Percentiles rank a stretch among this genome's conserved stretches.
phyloP scores from a whole-genome alignment of 2,888 invertebrate genomes.

The Himalopsyche tibetana region DNA sequence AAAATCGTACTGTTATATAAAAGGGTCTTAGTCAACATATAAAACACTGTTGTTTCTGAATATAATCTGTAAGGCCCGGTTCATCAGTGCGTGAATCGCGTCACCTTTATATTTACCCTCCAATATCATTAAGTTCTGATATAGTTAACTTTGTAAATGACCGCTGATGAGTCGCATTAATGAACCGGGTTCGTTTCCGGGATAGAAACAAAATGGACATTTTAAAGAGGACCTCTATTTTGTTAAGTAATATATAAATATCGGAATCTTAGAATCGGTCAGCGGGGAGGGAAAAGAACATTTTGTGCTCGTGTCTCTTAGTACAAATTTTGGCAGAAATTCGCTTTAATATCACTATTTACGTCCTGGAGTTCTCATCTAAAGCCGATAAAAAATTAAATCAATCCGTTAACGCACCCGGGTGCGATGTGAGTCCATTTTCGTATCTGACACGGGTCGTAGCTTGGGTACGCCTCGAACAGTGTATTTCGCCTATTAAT shows the following conservation, averaged over 20 bases:
- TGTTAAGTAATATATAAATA: constrained; percentile 72
- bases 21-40: constrained; percentile 64
- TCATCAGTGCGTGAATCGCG: constrained; percentile 60
- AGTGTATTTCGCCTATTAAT: constrained; percentile 39
- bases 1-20: constrained; percentile 57
- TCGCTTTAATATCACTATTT: constrained; percentile 66
- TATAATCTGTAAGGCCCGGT: constrained; percentile 59
- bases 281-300: constrained; percentile 62
- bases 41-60: constrained; percentile 73
- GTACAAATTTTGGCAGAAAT: constrained; percentile 66
- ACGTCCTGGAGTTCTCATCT: constrained; percentile 66
- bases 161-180: constrained; percentile 69
- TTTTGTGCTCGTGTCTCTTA: constrained; percentile 66
- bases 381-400: constrained; percentile 57
- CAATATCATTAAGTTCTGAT: constrained; percentile 64
- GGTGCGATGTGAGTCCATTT: constrained; percentile 57
- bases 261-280: constrained; percentile 63
- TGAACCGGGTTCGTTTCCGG: constrained; percentile 63
- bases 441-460: constrained; percentile 54
- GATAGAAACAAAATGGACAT: constrained; percentile 63
- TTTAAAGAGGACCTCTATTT: constrained; percentile 72
- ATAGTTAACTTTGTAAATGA: constrained; percentile 70
- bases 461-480: constrained; percentile 41
- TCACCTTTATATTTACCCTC: constrained; percentile 64
- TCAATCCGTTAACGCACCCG: constrained; percentile 51